Percentiles rank a stretch among this genome's conserved stretches.
phyloP scores from a whole-genome alignment of 2,113 vertebrate genomes.

The Protobothrops flavoviridis region DNA sequence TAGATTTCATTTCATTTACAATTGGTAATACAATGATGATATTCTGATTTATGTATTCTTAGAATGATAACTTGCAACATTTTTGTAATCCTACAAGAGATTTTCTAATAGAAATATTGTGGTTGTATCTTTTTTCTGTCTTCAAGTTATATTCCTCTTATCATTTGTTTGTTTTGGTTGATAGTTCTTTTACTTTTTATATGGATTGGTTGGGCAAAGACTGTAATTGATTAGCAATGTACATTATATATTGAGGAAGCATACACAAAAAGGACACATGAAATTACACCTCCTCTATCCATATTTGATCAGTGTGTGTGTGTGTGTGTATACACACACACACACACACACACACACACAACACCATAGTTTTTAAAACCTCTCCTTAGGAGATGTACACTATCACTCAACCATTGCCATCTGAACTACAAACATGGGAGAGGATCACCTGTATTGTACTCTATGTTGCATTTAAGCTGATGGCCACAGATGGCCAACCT shows the following conservation, averaged over 20 bases:
- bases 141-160: slow-evolving; percentile 5
- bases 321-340: too few relatives aligned
- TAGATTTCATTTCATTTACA: slow-evolving; percentile 55
- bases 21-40: slow-evolving; percentile 50
- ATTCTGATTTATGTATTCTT: slow-evolving; percentile 50
- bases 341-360: not conserved
- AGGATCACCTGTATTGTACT: not conserved
- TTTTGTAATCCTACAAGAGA: slow-evolving; percentile 20
- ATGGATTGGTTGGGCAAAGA: slow-evolving; percentile 2
- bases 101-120: slow-evolving; percentile 8
- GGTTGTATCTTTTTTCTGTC: slow-evolving; percentile 5
- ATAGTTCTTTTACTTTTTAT: slow-evolving; percentile 17
- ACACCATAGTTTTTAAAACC: not conserved
- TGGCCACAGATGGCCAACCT: not conserved
- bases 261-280: not conserved
- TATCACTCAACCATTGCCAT: too few relatives aligned
- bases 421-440: not conserved
- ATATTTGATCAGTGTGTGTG: not conserved
- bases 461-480: not conserved
- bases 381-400: not conserved
- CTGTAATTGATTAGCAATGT: not conserved
- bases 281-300: not conserved
- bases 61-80: slow-evolving; percentile 18
- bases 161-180: not conserved
- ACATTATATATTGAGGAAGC: not conserved